Base-by-base conservation (phyloP, 2,797 vertebrate species). In the Danionella dracula region DNA sequence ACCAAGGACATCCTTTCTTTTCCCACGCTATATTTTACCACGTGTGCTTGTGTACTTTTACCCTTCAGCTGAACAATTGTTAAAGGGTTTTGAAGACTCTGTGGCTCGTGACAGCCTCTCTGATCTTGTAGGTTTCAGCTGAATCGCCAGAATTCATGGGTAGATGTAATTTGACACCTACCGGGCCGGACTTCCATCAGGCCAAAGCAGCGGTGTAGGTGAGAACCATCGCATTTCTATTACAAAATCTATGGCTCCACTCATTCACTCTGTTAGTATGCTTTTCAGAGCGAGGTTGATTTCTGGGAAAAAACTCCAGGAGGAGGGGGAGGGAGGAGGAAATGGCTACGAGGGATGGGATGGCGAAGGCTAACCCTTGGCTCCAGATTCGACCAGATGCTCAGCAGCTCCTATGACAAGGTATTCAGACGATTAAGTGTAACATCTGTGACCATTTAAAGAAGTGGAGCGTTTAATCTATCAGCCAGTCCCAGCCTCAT, bases 251-350 rank as follows among this genome's bases (percentile, higher is more conserved):
- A 27, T 27, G 23, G 5, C 2, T 11, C 5, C 41, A 44, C 5
- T 48, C 20, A 37, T 41, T 29, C 29, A 35, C 46, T 46, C 13
- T 40, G 4, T 41, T 34, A 41, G 49, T 46, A 12, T 40, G 4
- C n/a, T 41, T 15, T 64, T 37, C 79, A 92, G 97, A 97, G 96
- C 70, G 96, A 99, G 85, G 92, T 97, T 41, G 96, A 98, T 87
- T 99, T 99, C 88, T 99, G 97, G 97, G 97, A 99, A 85, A n/a
- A 99, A 95, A 82, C 90, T 99, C 75, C 97, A 99, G 88, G 92
- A 95, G 77, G 97, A 99, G 79, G 94, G 97, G 93, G 97, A 99
- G n/a, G n/a, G n/a, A n/a, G n/a, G n/a, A 99, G 82, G 96, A 99
- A 84, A 99, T 99, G 97, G 93, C 94, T 0, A 98, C 96, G 79